Evolutionary conservation across 2,888 invertebrate species (phyloP).

Genomic region (Galeopsomyia nigrocyanea): DNA sequence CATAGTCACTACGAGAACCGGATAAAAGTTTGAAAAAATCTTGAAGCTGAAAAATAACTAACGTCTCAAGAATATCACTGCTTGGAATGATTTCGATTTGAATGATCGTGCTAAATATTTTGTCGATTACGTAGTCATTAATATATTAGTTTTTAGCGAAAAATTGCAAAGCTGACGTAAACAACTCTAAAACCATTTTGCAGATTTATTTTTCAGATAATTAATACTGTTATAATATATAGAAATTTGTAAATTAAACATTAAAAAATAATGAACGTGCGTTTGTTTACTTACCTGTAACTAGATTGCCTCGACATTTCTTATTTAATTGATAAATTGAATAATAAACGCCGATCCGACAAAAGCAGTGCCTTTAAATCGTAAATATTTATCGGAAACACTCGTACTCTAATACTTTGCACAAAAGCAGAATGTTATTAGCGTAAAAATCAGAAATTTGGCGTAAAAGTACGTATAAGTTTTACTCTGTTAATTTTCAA

Average conservation of each 20-base stretch:
- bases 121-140: conserved; percentile 7
- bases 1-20: conserved; percentile 1
- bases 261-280: conserved; percentile 29
- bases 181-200: conserved; percentile 21
- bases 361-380: no score
- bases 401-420: no score
- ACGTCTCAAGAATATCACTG: conserved; percentile 13
- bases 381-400: no score
- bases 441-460: no score
- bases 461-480: no score
- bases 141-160: conserved; percentile 11
- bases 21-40: conserved; percentile 8
- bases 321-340: no score
- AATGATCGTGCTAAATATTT: conserved; percentile 22
- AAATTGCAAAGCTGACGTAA: conserved; percentile 5
- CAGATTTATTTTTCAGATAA: conserved; percentile 28
- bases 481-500: no score
- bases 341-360: no score
- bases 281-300: not conserved
- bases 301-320: no score
- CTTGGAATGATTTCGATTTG: conserved; percentile 28
- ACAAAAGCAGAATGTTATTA: no score
- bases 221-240: conserved; percentile 35
- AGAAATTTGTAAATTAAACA: conserved; percentile 45
- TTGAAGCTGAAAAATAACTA: conserved; percentile 3